Base-by-base conservation (phyloP, 1,140 invertebrate species). In the Lysiphlebus fabarum region DNA sequence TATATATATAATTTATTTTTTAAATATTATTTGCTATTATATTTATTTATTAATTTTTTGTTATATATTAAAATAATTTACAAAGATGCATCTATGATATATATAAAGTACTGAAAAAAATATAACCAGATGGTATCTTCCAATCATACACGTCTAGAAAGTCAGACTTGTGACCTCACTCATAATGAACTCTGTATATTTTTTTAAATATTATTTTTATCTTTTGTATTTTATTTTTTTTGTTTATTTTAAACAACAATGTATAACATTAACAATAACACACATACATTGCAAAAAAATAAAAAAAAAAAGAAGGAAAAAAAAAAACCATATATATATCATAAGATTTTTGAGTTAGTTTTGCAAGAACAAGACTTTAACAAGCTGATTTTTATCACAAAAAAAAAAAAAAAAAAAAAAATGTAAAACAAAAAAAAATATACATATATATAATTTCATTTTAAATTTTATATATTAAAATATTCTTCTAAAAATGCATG, bases 321-420 rank as follows among this genome's bases (percentile, higher is more conserved):
- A n/a, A n/a, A n/a, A n/a, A n/a, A n/a, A n/a, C n/a, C n/a, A n/a
- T 38, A 36, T 9, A 40, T 56, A 60, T 38, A 26, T 38, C 55
- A 54, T 65, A 67, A 67, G 67, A 73, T 74, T 74, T 74, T 65
- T 67, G 70, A 17, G 59, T 59, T 54, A 53, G 50, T 34, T 56
- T 54, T 58, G 56, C 63, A 63, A 26, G 17, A 26, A 56, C 60
- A 66, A 65, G 63, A 69, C 67, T 69, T 69, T 77, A 78, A 78
- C 75, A 74, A 78, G 75, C 74, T 77, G 76, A 78, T 77, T 65
- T 44, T 62, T 77, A 77, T 78, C 76, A 53, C 8, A 61, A 36
- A 50, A 56, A 56, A 26, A 38, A 47, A 36, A 41, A 40, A 12
- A 47, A 37, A 51, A 7, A 33, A 43, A 43, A 33, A 40, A 33